A percentile compares a stretch with the other conserved stretches of the same genome.
phyloP scores from a whole-genome alignment of 2,113 vertebrate genomes.

The Oxyruncus cristatus region DNA sequence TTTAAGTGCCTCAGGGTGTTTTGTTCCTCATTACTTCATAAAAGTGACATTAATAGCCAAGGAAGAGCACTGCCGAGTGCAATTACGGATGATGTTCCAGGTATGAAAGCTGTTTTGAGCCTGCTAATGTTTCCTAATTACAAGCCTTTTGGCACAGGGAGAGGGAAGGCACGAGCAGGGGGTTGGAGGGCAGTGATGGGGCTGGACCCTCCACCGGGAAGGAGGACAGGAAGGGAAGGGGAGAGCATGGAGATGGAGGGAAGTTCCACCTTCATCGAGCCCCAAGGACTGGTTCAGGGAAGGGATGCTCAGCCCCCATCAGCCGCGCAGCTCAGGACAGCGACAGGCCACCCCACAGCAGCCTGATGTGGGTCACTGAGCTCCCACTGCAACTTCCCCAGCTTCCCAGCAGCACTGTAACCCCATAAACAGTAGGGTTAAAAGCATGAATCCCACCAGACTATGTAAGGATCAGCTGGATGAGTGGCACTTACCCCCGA shows the following conservation, averaged over 20 bases:
- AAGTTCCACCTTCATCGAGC: neutral
- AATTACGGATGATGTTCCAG: slow-evolving; percentile 83
- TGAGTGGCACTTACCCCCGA: slow-evolving; percentile 87
- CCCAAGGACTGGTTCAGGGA: rapidly evolving
- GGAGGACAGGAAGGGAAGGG: neutral
- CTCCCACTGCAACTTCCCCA: rapidly evolving
- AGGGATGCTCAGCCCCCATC: neutral
- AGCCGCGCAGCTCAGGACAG: rapidly evolving
- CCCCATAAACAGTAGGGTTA: neutral
- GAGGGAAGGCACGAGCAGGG: slow-evolving; percentile 51
- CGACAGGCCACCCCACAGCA: rapidly evolving
- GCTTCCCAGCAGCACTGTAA: neutral
- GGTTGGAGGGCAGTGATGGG: neutral
- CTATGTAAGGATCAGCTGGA: rapidly evolving
- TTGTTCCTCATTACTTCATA: slow-evolving; percentile 86
- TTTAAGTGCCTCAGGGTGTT: slow-evolving; percentile 84
- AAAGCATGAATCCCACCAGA: neutral
- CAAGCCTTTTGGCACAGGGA: slow-evolving; percentile 75
- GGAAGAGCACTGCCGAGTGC: slow-evolving; percentile 81
- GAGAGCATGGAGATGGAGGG: neutral
- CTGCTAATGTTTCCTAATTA: slow-evolving; percentile 86
- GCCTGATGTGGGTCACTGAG: rapidly evolving
- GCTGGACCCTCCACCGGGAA: neutral
- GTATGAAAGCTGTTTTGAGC: slow-evolving; percentile 83
- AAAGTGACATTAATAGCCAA: slow-evolving; percentile 87